phyloP scores from a whole-genome alignment of 2,797 vertebrate genomes.

The Threskiornis aethiopicus region DNA sequence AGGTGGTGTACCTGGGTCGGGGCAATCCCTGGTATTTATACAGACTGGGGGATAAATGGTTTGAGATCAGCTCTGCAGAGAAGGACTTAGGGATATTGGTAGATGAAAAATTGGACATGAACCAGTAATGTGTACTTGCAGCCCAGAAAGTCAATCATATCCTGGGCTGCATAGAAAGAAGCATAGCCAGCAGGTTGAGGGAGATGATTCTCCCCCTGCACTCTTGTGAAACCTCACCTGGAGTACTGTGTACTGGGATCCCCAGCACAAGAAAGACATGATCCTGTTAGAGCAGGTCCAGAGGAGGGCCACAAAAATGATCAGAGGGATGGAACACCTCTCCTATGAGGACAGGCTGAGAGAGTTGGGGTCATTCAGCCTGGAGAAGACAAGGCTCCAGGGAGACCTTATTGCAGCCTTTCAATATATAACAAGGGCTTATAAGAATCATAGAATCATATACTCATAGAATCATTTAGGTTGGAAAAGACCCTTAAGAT shows the following conservation, averaged over 20 bases:
- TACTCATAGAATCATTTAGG: background rate
- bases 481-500: background rate
- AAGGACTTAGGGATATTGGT: background rate
- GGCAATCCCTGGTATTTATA: background rate
- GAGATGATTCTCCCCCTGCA: background rate
- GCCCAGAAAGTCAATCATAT: background rate
- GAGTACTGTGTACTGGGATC: background rate
- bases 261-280: background rate
- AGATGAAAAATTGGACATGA: background rate
- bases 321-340: background rate
- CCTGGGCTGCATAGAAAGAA: background rate
- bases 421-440: background rate
- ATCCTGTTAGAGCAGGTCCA: background rate
- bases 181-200: no score
- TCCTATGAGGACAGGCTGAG: background rate
- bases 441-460: background rate
- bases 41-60: background rate
- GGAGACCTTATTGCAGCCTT: background rate
- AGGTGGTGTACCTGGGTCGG: background rate
- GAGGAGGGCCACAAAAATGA: background rate
- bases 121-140: background rate
- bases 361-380: background rate
- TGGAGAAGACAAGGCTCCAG: background rate
- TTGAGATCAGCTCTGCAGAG: background rate
- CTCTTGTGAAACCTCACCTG: background rate